These are phyloP conservation scores for Euzetes globulus DNA, from an alignment of 2,888 invertebrate genomes.

Conservation along the genomic window DNA sequence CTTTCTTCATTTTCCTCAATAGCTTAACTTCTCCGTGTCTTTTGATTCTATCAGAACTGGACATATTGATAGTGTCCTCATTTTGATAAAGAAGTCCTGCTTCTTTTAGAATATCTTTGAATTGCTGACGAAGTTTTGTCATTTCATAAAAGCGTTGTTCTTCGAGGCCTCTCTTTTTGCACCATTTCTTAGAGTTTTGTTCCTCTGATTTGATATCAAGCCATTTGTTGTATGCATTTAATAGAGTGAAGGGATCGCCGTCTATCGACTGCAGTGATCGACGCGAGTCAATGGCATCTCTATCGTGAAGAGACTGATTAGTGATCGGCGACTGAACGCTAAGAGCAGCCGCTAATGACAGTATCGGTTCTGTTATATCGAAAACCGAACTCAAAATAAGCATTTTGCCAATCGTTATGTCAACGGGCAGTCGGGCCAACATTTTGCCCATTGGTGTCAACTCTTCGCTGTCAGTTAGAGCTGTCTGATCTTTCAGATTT, in stretches of 20 bases:
- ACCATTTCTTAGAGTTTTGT: constrained; percentile 65
- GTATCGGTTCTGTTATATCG: constrained; percentile 68
- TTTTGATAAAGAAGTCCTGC: constrained; percentile 45
- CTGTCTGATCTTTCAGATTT: constrained; percentile 80
- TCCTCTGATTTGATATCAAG: constrained; percentile 60
- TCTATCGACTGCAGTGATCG: constrained; percentile 81
- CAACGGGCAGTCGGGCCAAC: constrained; percentile 81
- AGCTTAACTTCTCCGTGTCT: constrained; percentile 83
- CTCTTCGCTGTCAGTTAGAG: constrained; percentile 67
- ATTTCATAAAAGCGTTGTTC: constrained; percentile 96
- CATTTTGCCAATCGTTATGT: constrained; percentile 91
- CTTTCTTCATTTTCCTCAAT: constrained; percentile 67
- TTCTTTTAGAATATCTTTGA: constrained; percentile 64
- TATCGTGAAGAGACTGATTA: constrained; percentile 74
- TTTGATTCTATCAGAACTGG: constrained; percentile 62
- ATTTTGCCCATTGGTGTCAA: constrained; percentile 78
- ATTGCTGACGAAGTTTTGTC: constrained; percentile 82
- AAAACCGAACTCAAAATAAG: constrained; percentile 83
- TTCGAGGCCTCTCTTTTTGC: constrained; percentile 77
- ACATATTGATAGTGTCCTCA: constrained; percentile 24
- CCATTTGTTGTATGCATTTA: constrained; percentile 85
- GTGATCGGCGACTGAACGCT: constrained; percentile 91
- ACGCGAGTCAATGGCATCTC: constrained; percentile 68
- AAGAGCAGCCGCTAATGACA: constrained; percentile 81
- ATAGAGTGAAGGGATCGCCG: constrained; percentile 85